Conservation (phyloP, 1,140 invertebrate genomes). For the Ditylenchus dipsaci region DNA sequence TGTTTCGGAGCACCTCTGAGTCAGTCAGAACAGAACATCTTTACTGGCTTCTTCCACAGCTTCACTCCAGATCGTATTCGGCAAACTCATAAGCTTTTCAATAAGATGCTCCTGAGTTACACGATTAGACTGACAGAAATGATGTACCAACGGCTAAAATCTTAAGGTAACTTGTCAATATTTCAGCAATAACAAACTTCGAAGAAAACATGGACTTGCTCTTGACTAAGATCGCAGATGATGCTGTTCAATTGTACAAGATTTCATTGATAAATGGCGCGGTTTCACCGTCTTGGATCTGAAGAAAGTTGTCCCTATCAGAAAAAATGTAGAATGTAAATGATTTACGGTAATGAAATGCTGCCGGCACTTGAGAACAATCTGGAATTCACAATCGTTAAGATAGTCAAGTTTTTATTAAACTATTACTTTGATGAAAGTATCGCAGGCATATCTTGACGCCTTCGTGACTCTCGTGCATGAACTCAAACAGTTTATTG, state of each 20-base stretch:
- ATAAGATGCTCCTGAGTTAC: slow-evolving; percentile 81
- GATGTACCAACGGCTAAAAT: slow-evolving; percentile 85
- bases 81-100: slow-evolving; percentile 92
- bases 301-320: slow-evolving; percentile 46
- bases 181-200: slow-evolving; percentile 64
- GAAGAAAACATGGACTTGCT: slow-evolving; percentile 99
- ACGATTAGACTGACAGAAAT: slow-evolving; percentile 87
- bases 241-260: slow-evolving; percentile 85
- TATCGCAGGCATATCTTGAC: slow-evolving; percentile 96
- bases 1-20: slow-evolving; percentile 94
- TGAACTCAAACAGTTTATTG: slow-evolving; percentile 99
- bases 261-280: slow-evolving; percentile 99
- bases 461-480: slow-evolving; percentile 99
- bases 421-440: slow-evolving; percentile 79
- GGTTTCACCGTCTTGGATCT: slow-evolving; percentile 87
- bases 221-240: slow-evolving; percentile 94
- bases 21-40: slow-evolving; percentile 91
- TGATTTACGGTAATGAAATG: slow-evolving; percentile 76
- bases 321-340: background rate
- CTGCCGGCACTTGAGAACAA: slow-evolving; percentile 93
- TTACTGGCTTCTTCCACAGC: slow-evolving; percentile 92
- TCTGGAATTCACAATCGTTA: slow-evolving; percentile 72
- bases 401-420: too few species aligned
- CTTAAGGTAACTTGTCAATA: too few species aligned
- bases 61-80: slow-evolving; percentile 98